Conservation (phyloP, 2,888 invertebrate species). For the Epinotia demarniana region DNA sequence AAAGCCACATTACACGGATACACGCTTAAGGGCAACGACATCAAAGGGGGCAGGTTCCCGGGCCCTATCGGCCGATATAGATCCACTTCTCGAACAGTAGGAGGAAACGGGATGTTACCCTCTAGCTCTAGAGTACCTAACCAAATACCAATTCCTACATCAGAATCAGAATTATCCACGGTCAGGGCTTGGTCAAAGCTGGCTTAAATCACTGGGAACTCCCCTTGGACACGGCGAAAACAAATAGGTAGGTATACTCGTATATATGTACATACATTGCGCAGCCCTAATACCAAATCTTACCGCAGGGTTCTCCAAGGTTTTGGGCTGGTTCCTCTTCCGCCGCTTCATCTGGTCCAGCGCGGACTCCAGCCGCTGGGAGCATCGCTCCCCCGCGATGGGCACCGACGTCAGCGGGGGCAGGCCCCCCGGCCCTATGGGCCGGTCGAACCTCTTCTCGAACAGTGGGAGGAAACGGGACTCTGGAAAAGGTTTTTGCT, state of each 20-base stretch:
- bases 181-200: too few relatives aligned
- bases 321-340: conserved; percentile 82
- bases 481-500: conserved; percentile 62
- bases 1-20: too few relatives aligned
- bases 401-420: conserved; percentile 72
- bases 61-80: conserved; percentile 69
- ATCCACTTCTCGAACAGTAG: conserved; percentile 76
- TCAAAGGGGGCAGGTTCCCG: conserved; percentile 69
- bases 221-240: too few relatives aligned
- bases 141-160: too few relatives aligned
- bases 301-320: conserved; percentile 75
- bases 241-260: too few relatives aligned
- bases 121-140: too few relatives aligned
- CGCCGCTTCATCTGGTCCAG: conserved; percentile 86
- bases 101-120: conserved; percentile 66
- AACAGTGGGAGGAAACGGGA: conserved; percentile 77
- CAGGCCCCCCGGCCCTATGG: conserved; percentile 66
- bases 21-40: conserved; percentile 59
- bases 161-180: too few relatives aligned
- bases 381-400: conserved; percentile 84
- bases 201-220: too few relatives aligned
- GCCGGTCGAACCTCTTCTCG: conserved; percentile 75
- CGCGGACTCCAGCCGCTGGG: conserved; percentile 87
- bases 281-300: conserved; percentile 41
- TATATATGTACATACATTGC: too few relatives aligned